These are phyloP conservation scores for Proterorhinus semilunaris DNA, from an alignment of 2,113 vertebrate species.

Conservation along the genomic window DNA sequence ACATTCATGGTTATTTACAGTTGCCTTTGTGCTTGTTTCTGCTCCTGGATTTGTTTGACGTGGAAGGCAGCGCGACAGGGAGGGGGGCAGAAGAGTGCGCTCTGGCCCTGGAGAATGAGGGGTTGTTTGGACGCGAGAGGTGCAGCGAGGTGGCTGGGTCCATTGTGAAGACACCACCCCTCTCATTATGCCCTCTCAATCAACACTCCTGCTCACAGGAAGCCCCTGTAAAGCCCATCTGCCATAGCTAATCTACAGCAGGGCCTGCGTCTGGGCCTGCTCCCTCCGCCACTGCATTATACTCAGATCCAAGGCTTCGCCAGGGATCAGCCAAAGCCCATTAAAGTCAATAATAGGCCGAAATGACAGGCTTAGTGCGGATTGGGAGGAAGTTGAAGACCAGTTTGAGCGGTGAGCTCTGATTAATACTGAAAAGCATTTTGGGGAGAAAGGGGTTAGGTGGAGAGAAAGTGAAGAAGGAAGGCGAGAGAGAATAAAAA, in stretches of 20 bases:
- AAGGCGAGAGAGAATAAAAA: constrained; percentile 60
- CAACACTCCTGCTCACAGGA: constrained; percentile 98
- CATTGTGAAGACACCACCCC: constrained; percentile 99
- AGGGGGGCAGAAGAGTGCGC: constrained; percentile 33
- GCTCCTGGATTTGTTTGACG: constrained; percentile 89
- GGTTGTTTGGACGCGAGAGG: constrained; percentile 98
- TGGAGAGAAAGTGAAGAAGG: constrained; percentile 81
- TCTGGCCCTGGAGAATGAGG: constrained; percentile 88
- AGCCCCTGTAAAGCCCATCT: constrained; percentile 99
- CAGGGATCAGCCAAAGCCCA: constrained; percentile 99
- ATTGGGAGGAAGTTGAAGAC: constrained; percentile 99
- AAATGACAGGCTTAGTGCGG: constrained; percentile 99
- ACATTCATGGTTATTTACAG: constrained; percentile 99
- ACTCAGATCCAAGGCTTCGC: constrained; percentile 98
- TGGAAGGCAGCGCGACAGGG: constrained; percentile 26
- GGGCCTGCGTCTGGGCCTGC: constrained; percentile 93
- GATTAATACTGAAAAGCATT: constrained; percentile 99
- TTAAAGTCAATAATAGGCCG: constrained; percentile 99
- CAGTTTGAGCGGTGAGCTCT: constrained; percentile 98
- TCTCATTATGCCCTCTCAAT: constrained; percentile 99
- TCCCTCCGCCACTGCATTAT: constrained; percentile 97
- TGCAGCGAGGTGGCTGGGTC: constrained; percentile 95
- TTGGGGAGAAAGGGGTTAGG: constrained; percentile 76
- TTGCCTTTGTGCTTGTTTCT: constrained; percentile 99
- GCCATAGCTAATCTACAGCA: constrained; percentile 99